Evolutionary conservation across 2,797 vertebrate genomes (phyloP), one percentile per base, ranked within the genome.

Genomic region (Enteromius trimaculatus): DNA sequence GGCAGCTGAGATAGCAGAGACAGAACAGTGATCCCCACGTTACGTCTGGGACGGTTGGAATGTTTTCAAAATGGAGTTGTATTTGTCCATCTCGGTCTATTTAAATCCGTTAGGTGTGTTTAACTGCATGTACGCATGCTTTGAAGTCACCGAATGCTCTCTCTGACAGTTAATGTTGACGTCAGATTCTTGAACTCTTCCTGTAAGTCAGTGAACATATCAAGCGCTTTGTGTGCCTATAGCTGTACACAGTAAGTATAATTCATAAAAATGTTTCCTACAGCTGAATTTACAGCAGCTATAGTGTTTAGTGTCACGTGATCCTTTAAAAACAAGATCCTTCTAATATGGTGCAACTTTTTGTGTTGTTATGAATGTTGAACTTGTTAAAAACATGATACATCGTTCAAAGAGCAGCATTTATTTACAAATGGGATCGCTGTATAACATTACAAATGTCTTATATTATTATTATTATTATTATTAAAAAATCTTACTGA

Each of bases 1-100:
- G 64, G 77, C 87, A 88, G 83, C 77, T 85, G 80, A 60, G 69
- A 84, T 60, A 84, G 70, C 79, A 70, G 55, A 71, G 62, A 85
- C 66, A 26, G 79, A 64, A 74, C 31, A 8, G 79, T 55, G 58
- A 83, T 83, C 77, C 34, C 26, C 39, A 21, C 64, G 17, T 85
- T 9, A 70, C 47, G 79, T 86, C 68, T 85, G 85, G 39, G 65
- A 80, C 37, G 29, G 53, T 53, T 84, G 86, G 76, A 87, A 82
- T 82, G 83, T 75, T 82, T 85, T 82, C 31, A 62, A 75, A 55
- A 85, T 66, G 71, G 74, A 53, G 47, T 75, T 86, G 60, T 79
- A 64, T 53, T 68, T 65, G 72, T 68, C 34, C 62, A 34, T 76
- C 69, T 74, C 31, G 23, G 49, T 69, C 64, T 83, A 83, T 66